Percentiles rank a stretch among this genome's conserved stretches.
Evolutionary conservation across 2,888 invertebrate species (phyloP).

Genomic region (Zygaena filipendulae): DNA sequence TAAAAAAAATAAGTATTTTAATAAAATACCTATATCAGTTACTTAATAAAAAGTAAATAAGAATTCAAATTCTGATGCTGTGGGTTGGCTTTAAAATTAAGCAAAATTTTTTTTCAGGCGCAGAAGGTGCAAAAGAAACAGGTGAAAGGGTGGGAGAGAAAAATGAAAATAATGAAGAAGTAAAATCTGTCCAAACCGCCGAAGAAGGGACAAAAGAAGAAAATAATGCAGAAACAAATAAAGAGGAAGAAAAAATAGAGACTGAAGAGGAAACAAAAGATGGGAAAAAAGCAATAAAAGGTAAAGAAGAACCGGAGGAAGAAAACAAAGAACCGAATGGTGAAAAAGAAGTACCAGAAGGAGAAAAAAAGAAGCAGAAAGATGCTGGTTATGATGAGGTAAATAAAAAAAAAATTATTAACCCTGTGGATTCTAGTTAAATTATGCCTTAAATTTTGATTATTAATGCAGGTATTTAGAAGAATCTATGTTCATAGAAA

Average conservation of each 20-base stretch:
- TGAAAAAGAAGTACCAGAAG: conserved; percentile 34
- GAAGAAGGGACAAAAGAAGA: background rate
- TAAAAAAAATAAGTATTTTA: too few relatives aligned
- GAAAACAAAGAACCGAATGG: conserved; percentile 48
- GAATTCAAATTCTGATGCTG: too few relatives aligned
- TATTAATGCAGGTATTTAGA: too few relatives aligned
- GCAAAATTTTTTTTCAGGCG: too few relatives aligned
- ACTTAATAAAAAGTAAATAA: too few relatives aligned
- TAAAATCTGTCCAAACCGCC: background rate
- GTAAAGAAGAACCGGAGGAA: conserved; percentile 25
- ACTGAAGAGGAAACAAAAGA: conserved; percentile 20
- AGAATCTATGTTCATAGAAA: too few relatives aligned
- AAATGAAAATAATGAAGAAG: background rate
- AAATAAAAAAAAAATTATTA: conserved; percentile 6
- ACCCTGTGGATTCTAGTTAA: background rate
- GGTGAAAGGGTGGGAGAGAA: too few relatives aligned
- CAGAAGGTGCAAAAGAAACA: too few relatives aligned
- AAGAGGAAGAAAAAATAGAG: conserved; percentile 8
- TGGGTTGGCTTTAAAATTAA: too few relatives aligned
- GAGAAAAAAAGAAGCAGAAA: conserved; percentile 43
- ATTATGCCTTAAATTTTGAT: too few relatives aligned
- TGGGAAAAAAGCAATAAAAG: conserved; percentile 35
- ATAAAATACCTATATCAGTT: too few relatives aligned
- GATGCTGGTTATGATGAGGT: conserved; percentile 52
- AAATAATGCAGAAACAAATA: background rate